These are phyloP conservation scores for Myiagra hebetior DNA, from an alignment of 2,113 vertebrate genomes.

Conservation along the genomic window DNA sequence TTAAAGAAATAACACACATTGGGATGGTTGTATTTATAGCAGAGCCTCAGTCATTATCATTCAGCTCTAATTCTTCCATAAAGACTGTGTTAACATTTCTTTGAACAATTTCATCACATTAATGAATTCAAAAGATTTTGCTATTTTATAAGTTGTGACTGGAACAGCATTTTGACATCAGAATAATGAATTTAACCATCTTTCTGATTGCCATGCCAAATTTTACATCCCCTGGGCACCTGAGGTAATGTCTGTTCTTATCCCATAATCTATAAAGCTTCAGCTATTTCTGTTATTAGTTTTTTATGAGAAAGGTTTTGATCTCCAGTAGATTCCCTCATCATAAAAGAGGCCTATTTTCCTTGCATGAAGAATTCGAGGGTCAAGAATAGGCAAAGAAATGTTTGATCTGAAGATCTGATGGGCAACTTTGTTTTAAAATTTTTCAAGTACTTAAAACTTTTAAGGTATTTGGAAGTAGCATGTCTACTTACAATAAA, in stretches of 20 bases:
- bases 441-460: neutral
- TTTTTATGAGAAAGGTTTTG: neutral
- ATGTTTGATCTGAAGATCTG: neutral
- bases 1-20: neutral
- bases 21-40: neutral
- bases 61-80: neutral
- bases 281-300: neutral
- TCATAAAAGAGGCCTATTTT: neutral
- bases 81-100: neutral
- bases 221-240: neutral
- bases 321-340: neutral
- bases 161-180: neutral
- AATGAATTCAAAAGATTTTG: neutral
- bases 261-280: neutral
- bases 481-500: neutral
- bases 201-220: neutral
- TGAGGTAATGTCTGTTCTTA: neutral
- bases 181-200: neutral
- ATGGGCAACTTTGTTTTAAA: neutral
- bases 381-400: neutral
- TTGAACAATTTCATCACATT: neutral
- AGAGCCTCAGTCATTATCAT: neutral
- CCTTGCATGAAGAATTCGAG: neutral
- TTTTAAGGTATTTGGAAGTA: neutral
- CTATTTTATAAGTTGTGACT: neutral